These are phyloP conservation scores for Cyprinus carpio DNA, from an alignment of 2,113 vertebrate genomes.

Conservation along the genomic window DNA sequence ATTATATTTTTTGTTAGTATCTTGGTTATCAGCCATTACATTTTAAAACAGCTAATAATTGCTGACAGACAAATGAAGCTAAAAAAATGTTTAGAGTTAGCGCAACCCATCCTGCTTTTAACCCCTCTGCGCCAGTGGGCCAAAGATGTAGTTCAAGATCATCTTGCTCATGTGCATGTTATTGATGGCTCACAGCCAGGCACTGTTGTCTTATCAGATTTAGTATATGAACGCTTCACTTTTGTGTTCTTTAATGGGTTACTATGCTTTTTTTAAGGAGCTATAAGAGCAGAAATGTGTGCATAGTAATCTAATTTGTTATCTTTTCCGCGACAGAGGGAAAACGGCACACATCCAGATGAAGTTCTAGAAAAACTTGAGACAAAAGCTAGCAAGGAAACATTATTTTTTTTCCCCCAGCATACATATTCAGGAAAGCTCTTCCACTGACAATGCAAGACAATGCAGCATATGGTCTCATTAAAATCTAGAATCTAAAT, in stretches of 20 bases:
- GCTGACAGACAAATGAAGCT: background rate
- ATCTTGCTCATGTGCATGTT: constrained; percentile 10
- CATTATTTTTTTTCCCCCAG: background rate
- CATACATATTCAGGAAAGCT: constrained; percentile 16
- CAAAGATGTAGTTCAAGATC: constrained; percentile 13
- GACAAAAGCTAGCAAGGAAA: constrained; percentile 14
- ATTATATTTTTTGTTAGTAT: too few species aligned
- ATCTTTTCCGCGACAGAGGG: constrained; percentile 41
- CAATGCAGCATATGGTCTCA: constrained; percentile 53
- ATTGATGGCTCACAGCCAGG: constrained; percentile 36
- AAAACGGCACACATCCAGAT: constrained; percentile 39
- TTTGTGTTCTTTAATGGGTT: constrained; percentile 43
- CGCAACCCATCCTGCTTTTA: background rate
- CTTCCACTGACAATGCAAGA: constrained; percentile 37
- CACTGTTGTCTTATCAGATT: constrained; percentile 48
- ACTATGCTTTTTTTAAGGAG: constrained; percentile 11
- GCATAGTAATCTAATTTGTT: constrained; percentile 47
- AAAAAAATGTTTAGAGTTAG: background rate
- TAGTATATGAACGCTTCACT: constrained; percentile 29
- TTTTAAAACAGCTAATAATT: background rate
- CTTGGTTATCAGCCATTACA: too few species aligned
- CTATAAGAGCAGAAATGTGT: constrained; percentile 19
- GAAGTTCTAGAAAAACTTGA: constrained; percentile 6
- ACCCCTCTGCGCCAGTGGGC: background rate
- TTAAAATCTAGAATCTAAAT: constrained; percentile 48